Evolutionary conservation across 2,113 vertebrate species (phyloP).

Genomic region (Apaloderma vittatum): DNA sequence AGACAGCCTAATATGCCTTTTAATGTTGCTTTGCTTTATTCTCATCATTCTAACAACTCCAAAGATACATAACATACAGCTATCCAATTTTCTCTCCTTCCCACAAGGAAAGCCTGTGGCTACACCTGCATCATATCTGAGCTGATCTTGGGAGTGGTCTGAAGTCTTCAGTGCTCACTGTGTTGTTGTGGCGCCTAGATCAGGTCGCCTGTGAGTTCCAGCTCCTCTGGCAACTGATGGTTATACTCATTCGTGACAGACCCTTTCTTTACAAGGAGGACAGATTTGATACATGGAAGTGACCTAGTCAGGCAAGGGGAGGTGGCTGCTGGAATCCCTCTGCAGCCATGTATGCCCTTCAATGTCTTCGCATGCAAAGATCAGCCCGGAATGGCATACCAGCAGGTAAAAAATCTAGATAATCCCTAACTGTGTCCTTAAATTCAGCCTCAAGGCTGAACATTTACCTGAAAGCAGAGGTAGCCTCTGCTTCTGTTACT

Average conservation of each 20-base stretch:
- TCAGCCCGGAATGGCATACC: background rate
- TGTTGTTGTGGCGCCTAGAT: background rate
- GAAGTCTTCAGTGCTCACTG: background rate
- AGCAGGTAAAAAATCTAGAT: background rate
- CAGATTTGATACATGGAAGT: background rate
- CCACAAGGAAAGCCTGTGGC: conserved; percentile 8
- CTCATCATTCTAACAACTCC: background rate
- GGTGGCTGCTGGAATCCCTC: background rate
- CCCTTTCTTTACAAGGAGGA: background rate
- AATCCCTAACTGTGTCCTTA: background rate
- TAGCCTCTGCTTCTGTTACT: background rate
- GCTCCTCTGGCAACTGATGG: background rate
- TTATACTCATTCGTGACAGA: background rate
- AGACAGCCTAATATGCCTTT: background rate
- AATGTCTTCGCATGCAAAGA: background rate
- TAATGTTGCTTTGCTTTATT: conserved; percentile 31
- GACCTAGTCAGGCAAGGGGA: background rate
- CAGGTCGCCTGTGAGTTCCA: background rate
- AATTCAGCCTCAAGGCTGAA: background rate
- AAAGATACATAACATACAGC: background rate
- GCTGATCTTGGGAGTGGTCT: background rate
- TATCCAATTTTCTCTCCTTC: background rate
- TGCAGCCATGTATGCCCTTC: background rate
- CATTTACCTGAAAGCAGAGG: background rate
- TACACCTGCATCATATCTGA: background rate